Evolutionary conservation across 2,888 invertebrate genomes (phyloP).

Genomic region (Plagodis pulveraria): DNA sequence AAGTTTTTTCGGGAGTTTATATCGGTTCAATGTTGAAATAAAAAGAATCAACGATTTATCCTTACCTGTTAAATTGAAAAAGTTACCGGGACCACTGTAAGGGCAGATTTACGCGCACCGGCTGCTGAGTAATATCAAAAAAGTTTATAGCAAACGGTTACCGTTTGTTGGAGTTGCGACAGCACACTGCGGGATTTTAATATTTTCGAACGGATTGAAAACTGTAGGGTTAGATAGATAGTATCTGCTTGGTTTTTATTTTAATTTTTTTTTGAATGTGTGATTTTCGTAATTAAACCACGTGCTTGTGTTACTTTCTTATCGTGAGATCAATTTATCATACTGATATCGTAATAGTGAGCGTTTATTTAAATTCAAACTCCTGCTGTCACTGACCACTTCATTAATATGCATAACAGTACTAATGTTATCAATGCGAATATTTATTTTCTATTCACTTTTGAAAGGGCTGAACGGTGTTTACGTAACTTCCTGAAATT

Average conservation of each 20-base stretch:
- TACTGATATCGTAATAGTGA: no score
- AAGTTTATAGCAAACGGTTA: conserved; percentile 76
- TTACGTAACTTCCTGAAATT: no score
- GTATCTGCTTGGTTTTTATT: conserved; percentile 28
- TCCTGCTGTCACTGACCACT: no score
- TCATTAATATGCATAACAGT: no score
- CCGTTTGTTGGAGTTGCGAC: conserved; percentile 52
- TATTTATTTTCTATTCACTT: no score
- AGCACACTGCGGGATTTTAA: conserved; percentile 60
- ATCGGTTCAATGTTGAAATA: conserved; percentile 82
- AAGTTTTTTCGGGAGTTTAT: conserved; percentile 75
- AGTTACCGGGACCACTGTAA: conserved; percentile 79
- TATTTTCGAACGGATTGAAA: conserved; percentile 67
- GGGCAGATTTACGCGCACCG: conserved; percentile 81
- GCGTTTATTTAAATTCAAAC: no score
- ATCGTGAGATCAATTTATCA: no score
- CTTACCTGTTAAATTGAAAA: conserved; percentile 85
- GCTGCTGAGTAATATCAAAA: conserved; percentile 82
- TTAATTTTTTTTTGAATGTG: no score
- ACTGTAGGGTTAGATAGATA: conserved; percentile 40
- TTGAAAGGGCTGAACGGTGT: no score
- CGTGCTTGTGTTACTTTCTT: no score
- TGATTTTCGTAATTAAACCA: no score
- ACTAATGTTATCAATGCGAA: no score
- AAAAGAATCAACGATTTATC: conserved; percentile 84